These are phyloP conservation scores for Platichthys stellatus DNA, from an alignment of 2,113 vertebrate genomes.

Conservation along the genomic window DNA sequence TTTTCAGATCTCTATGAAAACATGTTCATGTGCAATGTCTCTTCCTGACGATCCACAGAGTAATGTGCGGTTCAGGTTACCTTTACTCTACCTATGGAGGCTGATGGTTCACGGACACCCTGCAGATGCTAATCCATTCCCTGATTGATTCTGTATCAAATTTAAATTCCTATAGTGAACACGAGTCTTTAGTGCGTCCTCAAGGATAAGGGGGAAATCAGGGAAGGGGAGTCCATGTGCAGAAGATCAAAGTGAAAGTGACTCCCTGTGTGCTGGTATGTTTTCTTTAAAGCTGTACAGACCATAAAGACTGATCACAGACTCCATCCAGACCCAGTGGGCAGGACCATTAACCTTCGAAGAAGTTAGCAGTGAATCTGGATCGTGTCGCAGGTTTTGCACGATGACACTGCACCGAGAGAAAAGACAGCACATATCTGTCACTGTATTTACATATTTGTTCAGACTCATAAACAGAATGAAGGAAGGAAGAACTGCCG, in stretches of 20 bases:
- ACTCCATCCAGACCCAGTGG: conserved; percentile 27
- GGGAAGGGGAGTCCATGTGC: neutral
- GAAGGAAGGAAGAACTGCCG: conserved; percentile 39
- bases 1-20: neutral
- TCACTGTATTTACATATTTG: conserved; percentile 73
- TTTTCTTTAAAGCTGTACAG: neutral
- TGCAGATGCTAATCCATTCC: conserved; percentile 58
- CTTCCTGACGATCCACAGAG: neutral
- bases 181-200: conserved; percentile 40
- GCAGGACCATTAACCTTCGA: conserved; percentile 47
- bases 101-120: conserved; percentile 27
- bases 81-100: conserved; percentile 14
- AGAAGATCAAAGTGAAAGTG: conserved; percentile 12
- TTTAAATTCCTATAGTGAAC: conserved; percentile 58
- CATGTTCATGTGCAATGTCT: neutral
- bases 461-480: conserved; percentile 67
- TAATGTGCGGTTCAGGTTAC: conserved; percentile 23
- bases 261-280: conserved; percentile 17
- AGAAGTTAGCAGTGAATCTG: conserved; percentile 18
- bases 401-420: conserved; percentile 34
- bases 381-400: conserved; percentile 29
- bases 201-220: conserved; percentile 41
- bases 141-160: conserved; percentile 57
- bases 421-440: conserved; percentile 28
- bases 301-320: conserved; percentile 12